Evolutionary conservation across 2,888 invertebrate genomes (phyloP).

Genomic region (Pardosa pseudoannulata): DNA sequence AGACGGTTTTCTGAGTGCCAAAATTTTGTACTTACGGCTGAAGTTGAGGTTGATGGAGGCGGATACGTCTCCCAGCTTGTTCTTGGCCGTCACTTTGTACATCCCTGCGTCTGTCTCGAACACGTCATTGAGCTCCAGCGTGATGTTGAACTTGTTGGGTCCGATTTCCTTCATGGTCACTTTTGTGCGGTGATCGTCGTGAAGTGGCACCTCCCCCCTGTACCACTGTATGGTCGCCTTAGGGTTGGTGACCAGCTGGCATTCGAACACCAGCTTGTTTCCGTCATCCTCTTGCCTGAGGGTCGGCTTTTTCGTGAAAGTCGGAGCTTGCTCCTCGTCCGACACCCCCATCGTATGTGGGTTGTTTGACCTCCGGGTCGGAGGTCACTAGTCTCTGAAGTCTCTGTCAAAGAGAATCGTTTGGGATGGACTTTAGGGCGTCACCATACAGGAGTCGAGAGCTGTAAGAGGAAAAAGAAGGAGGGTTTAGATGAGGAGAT

Average conservation of each 20-base stretch:
- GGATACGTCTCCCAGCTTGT: conserved; percentile 97
- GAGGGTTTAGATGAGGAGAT: too few relatives aligned
- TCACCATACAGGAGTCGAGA: not conserved
- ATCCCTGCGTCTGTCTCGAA: conserved; percentile 96
- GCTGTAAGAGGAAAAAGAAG: not conserved
- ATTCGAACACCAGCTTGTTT: conserved; percentile 95
- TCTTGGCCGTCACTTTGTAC: conserved; percentile 97
- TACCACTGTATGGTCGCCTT: conserved; percentile 88
- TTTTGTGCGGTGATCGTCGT: conserved; percentile 89
- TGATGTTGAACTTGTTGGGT: conserved; percentile 91
- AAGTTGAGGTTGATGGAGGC: conserved; percentile 98
- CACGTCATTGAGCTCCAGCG: conserved; percentile 95
- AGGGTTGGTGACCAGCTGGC: conserved; percentile 90
- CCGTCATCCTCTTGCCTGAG: conserved; percentile 97
- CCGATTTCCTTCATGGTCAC: conserved; percentile 91
- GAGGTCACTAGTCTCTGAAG: not conserved
- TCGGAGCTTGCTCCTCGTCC: conserved; percentile 96
- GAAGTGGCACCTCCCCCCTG: conserved; percentile 89
- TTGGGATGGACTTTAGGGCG: not conserved
- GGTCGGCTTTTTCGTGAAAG: conserved; percentile 98
- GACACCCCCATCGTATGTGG: conserved; percentile 81
- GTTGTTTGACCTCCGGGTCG: not conserved
- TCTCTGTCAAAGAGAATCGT: not conserved
- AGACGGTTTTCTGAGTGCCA: too few relatives aligned
- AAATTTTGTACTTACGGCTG: conserved; percentile 98